Percentiles rank a stretch among this genome's conserved stretches.
Conservation (phyloP, 2,113 vertebrate genomes). For the Australoheros scitulus region DNA sequence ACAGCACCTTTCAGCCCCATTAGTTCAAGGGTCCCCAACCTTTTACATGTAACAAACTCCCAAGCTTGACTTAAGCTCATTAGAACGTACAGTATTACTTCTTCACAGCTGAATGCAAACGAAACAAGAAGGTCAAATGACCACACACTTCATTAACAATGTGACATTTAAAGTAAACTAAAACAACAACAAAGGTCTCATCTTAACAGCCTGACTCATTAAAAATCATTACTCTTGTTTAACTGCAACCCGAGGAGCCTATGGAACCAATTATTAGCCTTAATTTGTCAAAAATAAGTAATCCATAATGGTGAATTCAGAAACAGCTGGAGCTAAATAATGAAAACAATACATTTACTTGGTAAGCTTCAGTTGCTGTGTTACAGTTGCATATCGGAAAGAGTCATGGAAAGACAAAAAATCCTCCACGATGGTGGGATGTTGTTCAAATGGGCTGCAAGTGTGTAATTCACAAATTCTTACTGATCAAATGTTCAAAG, state of each 20-base stretch:
- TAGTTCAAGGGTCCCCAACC: constrained; percentile 29
- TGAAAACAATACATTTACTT: neutral
- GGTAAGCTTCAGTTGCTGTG: too few species aligned
- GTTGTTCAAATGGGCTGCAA: too few species aligned
- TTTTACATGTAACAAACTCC: constrained; percentile 8
- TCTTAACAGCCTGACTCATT: constrained; percentile 16
- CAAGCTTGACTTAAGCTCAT: constrained; percentile 29
- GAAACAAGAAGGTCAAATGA: constrained; percentile 47
- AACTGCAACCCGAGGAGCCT: constrained; percentile 2
- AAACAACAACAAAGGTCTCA: neutral
- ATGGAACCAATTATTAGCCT: neutral
- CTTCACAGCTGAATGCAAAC: constrained; percentile 42
- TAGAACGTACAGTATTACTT: constrained; percentile 37
- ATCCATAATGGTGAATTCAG: neutral
- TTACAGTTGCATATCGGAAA: too few species aligned
- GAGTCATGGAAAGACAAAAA: too few species aligned
- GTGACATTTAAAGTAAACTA: constrained; percentile 34
- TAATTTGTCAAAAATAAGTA: neutral
- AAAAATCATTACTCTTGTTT: constrained; percentile 7
- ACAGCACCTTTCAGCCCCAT: neutral
- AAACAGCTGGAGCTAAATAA: neutral
- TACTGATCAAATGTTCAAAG: neutral
- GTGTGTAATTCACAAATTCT: too few species aligned
- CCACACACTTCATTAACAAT: constrained; percentile 52
- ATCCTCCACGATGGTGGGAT: too few species aligned